phyloP scores from a whole-genome alignment of 2,797 vertebrate species.

The Semotilus atromaculatus region DNA sequence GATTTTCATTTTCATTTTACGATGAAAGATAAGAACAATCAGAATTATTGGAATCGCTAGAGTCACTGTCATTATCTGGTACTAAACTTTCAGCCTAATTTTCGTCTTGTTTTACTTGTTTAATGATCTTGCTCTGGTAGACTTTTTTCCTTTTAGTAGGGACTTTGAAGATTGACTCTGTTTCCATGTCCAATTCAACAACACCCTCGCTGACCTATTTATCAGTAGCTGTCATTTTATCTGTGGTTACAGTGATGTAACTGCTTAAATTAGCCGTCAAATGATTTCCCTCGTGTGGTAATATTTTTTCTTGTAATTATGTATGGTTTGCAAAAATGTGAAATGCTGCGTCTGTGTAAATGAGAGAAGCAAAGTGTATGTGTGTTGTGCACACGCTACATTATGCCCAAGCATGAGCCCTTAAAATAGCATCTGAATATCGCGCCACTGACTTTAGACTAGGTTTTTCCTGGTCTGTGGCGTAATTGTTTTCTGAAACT shows the following conservation, averaged over 20 bases:
- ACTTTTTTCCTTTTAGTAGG: neutral
- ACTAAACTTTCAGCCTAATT: neutral
- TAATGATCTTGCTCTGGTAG: neutral
- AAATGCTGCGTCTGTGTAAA: too few relatives aligned
- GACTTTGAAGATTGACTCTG: neutral
- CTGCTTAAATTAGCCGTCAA: neutral
- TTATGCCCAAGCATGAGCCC: too few relatives aligned
- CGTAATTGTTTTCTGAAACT: too few relatives aligned
- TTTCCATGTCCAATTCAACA: neutral
- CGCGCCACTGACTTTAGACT: too few relatives aligned
- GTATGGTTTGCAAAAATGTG: too few relatives aligned
- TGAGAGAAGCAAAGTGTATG: too few relatives aligned
- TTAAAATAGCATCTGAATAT: too few relatives aligned
- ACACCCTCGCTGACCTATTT: neutral
- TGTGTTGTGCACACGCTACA: too few relatives aligned
- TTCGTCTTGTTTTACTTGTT: neutral
- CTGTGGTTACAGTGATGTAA: neutral
- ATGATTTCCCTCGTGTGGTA: neutral
- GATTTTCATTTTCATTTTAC: neutral
- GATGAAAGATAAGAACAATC: neutral
- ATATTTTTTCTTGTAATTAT: too few relatives aligned
- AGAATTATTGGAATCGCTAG: neutral
- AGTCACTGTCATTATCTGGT: too few relatives aligned
- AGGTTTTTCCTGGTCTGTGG: too few relatives aligned
- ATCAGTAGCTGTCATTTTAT: neutral